Percentiles rank a stretch among this genome's conserved stretches.
phyloP scores from a whole-genome alignment of 2,888 invertebrate genomes.

The Cephus rjabovi region DNA sequence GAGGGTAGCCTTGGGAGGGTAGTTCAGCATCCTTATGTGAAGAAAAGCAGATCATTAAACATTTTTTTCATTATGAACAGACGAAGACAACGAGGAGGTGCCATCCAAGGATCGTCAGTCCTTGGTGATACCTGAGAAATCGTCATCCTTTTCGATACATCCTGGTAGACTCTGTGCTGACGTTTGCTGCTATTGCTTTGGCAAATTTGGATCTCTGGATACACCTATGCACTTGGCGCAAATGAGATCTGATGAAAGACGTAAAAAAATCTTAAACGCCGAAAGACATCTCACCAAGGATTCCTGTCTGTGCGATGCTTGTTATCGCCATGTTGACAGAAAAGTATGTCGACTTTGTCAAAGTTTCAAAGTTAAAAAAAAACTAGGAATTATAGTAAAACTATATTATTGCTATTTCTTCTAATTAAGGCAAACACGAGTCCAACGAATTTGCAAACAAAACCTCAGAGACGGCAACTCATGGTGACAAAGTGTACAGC shows the following conservation, averaged over 20 bases:
- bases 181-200: constrained; percentile 88
- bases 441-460: constrained; percentile 59
- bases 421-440: constrained; percentile 57
- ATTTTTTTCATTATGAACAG: constrained; percentile 31
- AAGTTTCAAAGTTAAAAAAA: not conserved
- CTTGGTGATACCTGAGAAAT: constrained; percentile 88
- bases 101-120: constrained; percentile 69
- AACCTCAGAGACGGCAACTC: constrained; percentile 60
- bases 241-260: constrained; percentile 84
- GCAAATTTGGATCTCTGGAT: constrained; percentile 87
- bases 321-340: constrained; percentile 86
- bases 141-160: constrained; percentile 88
- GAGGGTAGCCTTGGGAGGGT: not conserved
- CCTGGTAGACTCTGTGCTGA: constrained; percentile 85
- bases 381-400: not conserved
- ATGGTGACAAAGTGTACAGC: constrained; percentile 59
- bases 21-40: not conserved
- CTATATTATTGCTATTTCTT: constrained; percentile 8
- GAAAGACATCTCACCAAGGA: constrained; percentile 86
- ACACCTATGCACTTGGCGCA: constrained; percentile 90
- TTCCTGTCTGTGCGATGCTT: constrained; percentile 89
- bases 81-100: constrained; percentile 59
- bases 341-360: constrained; percentile 68
- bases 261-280: constrained; percentile 82
- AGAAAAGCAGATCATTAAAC: not conserved